Conservation (phyloP, 2,888 invertebrate species). For the Octonoba sinensis region DNA sequence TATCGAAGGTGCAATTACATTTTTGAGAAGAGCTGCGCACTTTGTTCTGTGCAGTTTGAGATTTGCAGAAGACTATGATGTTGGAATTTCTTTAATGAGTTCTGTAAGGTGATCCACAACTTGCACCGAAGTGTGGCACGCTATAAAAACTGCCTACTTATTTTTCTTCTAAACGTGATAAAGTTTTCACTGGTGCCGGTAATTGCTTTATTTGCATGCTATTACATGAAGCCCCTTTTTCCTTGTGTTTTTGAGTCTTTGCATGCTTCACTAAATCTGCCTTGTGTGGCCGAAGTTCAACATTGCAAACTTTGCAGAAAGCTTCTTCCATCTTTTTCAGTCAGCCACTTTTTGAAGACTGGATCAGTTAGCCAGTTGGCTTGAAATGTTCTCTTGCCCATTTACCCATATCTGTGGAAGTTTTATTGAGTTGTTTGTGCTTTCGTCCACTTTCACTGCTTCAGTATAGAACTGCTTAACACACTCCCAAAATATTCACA, state of each 20-base stretch:
- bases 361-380: background rate
- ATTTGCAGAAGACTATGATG: background rate
- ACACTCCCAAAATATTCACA: too few relatives aligned
- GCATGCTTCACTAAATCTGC: background rate
- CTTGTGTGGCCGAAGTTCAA: background rate
- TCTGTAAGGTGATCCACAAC: background rate
- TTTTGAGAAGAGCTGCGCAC: background rate
- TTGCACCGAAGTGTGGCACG: background rate
- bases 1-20: background rate
- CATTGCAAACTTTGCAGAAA: background rate
- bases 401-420: too few relatives aligned
- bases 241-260: background rate
- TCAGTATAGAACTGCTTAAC: too few relatives aligned
- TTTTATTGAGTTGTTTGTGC: too few relatives aligned
- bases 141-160: background rate
- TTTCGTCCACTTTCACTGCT: too few relatives aligned
- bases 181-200: background rate
- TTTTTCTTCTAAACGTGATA: background rate
- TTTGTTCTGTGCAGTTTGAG: background rate
- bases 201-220: background rate
- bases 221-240: too few relatives aligned
- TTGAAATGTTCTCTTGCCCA: too few relatives aligned
- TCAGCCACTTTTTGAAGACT: background rate
- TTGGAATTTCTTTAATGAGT: background rate
- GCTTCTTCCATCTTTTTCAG: slow-evolving; percentile 3